Percentiles rank a stretch among this genome's conserved stretches.
phyloP scores from a whole-genome alignment of 2,113 vertebrate species.

The Gnathonemus echidnorhynchus region DNA sequence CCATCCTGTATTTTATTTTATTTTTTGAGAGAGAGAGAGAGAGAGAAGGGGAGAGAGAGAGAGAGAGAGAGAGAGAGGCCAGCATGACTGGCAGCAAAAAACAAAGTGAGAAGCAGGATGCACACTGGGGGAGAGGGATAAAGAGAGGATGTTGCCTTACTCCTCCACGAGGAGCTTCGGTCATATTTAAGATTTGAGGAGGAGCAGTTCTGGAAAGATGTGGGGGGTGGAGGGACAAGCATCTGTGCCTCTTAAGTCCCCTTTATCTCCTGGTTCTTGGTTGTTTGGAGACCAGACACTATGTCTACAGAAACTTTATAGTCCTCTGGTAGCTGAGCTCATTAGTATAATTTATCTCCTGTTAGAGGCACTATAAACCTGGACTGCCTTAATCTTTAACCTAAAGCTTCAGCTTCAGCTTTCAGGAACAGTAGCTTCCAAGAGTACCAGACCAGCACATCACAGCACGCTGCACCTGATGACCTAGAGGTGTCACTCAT shows the following conservation, averaged over 20 bases:
- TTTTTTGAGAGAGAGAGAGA: background rate
- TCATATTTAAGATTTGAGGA: background rate
- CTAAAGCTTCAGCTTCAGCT: background rate
- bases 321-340: background rate
- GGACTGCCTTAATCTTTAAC: background rate
- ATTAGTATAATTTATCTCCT: background rate
- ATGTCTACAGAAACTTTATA: background rate
- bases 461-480: background rate
- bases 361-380: background rate
- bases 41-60: background rate
- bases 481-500: background rate
- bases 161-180: background rate
- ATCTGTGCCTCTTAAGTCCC: background rate
- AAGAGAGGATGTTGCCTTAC: slow-evolving; percentile 38
- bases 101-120: background rate
- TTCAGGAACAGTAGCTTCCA: background rate
- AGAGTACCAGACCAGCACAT: background rate
- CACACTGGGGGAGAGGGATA: slow-evolving; percentile 41
- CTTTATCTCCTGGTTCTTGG: background rate
- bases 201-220: background rate
- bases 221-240: background rate
- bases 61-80: background rate
- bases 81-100: background rate
- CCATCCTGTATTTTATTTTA: background rate
- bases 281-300: background rate